A percentile compares a stretch with the other conserved stretches of the same genome.
Evolutionary conservation across 2,113 vertebrate species (phyloP).

Genomic region (Tamias sibiricus): DNA sequence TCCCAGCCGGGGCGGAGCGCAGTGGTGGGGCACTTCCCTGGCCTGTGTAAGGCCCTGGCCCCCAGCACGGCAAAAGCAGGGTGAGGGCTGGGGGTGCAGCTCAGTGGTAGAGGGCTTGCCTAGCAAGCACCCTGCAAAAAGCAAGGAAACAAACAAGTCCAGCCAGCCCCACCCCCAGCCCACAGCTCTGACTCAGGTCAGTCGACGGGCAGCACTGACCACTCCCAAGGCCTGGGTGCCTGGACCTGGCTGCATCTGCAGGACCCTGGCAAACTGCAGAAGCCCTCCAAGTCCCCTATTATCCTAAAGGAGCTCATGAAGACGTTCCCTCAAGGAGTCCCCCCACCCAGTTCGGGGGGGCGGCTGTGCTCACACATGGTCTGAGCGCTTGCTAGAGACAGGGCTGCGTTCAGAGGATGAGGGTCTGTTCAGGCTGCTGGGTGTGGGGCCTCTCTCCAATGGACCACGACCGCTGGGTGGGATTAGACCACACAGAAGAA

Average conservation of each 20-base stretch:
- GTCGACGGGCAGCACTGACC: fast-evolving
- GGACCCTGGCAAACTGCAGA: not conserved
- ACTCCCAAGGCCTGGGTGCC: fast-evolving
- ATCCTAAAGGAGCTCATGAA: not conserved
- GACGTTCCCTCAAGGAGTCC: not conserved
- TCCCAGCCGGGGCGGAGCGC: not conserved
- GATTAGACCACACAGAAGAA: not conserved
- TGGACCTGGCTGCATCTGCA: not conserved
- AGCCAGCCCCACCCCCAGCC: not conserved
- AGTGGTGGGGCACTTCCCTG: not conserved
- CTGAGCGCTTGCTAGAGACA: fast-evolving
- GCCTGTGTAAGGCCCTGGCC: not conserved
- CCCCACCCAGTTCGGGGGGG: too few species aligned
- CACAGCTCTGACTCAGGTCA: not conserved
- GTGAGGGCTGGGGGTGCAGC: not conserved
- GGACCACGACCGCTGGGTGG: not conserved
- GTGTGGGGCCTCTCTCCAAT: not conserved
- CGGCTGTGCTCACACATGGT: fast-evolving
- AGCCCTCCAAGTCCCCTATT: not conserved
- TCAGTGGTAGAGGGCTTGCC: not conserved
- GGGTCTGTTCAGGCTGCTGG: not conserved
- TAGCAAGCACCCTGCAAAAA: not conserved
- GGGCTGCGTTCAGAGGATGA: too few species aligned
- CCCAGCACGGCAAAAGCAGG: not conserved
- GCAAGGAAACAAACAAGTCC: not conserved